Percentiles rank a stretch among this genome's conserved stretches.
Conservation (phyloP, 1,140 invertebrate species). For the Eulimnadia texana region DNA sequence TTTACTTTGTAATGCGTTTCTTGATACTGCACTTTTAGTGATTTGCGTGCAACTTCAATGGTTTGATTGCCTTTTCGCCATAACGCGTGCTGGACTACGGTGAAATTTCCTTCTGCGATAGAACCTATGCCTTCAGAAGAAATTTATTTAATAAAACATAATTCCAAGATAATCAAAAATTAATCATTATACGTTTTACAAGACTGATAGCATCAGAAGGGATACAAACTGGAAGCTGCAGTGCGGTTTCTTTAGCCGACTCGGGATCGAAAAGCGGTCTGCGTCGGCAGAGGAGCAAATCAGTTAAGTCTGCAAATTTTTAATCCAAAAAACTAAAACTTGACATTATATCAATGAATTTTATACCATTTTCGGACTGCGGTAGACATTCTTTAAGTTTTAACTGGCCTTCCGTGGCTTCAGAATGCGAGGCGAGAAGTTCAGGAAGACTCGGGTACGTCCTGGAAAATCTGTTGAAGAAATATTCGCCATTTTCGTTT, state of each 20-base stretch:
- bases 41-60: constrained; percentile 61
- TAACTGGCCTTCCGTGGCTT: constrained; percentile 29
- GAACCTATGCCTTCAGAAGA: not conserved
- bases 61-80: constrained; percentile 46
- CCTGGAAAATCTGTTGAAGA: constrained; percentile 33
- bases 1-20: constrained; percentile 39
- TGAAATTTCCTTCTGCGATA: constrained; percentile 40
- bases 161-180: too few relatives aligned
- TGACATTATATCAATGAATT: constrained; percentile 3
- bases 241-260: constrained; percentile 20
- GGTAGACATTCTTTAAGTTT: constrained; percentile 57
- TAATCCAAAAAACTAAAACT: constrained; percentile 21
- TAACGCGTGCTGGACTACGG: constrained; percentile 44
- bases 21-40: constrained; percentile 45
- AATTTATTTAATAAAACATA: not conserved
- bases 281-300: constrained; percentile 47
- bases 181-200: too few relatives aligned
- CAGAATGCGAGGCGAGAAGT: constrained; percentile 40
- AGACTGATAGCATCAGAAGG: constrained; percentile 26
- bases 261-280: constrained; percentile 26
- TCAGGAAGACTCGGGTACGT: constrained; percentile 44
- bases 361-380: constrained; percentile 67
- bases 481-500: constrained; percentile 31
- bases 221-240: constrained; percentile 29
- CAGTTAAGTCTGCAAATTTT: constrained; percentile 46